Base-by-base conservation (phyloP, 1,140 invertebrate species). In the Leptestheria dahalacensis region DNA sequence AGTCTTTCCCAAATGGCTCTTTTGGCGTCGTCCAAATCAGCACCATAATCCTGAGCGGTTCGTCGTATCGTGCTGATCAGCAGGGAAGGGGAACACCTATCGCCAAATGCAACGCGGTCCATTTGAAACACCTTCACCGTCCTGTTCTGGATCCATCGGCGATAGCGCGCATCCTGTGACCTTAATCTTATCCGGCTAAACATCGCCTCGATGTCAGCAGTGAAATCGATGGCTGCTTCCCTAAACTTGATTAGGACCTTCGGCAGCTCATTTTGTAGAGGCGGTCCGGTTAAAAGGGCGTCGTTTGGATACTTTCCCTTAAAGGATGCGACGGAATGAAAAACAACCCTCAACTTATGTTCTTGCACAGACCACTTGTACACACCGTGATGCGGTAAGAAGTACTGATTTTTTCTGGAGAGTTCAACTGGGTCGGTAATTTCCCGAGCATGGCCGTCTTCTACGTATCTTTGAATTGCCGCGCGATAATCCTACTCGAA, bases 51-150 rank as follows among this genome's bases (percentile, higher is more conserved):
- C 21, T 49, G 23, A 3, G 57, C 57, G 2, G 24, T 15, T 12
- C 41, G 21, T 25, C 23, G 41, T 33, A 24, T 49, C 20, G 41
- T 58, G 25, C 48, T 33, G 20, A 58, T 58, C 11, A 46, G 18
- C 2, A 18, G 50, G 3, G 47, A 61, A 3, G 65, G 65, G 1
- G 65, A 66, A 18, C 59, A 66, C n/a, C 48, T 29, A 1, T 57
- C 57, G 9, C 64, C 64, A 33, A 65, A 65, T n/a, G 59, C 20
- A 10, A 58, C n/a, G 6, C 57, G 15, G 48, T 49, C 10, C 57
- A 58, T 58, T 46, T 58, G 25, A 20, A 23, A 57, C 15, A 33
- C 18, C 47, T 29, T n/a, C 15, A 23, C 41, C 18, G 21, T 48
- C 12, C 25, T 48, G 29, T 52, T 23, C 62, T 59, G 63, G 15